phyloP scores from a whole-genome alignment of 2,113 vertebrate species.

The Hemicordylus capensis region DNA sequence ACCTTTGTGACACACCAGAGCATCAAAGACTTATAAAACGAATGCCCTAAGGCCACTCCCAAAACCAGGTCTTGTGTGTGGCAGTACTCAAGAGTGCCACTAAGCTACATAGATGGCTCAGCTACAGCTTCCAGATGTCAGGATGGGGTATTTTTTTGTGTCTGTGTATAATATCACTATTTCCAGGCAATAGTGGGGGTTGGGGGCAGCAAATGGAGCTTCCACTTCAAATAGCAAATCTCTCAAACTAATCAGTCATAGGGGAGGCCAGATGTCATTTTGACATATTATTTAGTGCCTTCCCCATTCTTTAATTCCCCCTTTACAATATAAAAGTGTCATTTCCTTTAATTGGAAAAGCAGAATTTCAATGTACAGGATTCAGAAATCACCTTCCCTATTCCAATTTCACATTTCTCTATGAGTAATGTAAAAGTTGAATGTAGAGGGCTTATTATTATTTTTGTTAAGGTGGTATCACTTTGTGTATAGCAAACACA shows the following conservation, averaged over 20 bases:
- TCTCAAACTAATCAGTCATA: slow-evolving; percentile 76
- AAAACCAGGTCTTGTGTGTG: slow-evolving; percentile 54
- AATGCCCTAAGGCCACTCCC: slow-evolving; percentile 66
- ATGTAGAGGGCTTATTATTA: slow-evolving; percentile 51
- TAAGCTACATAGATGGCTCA: slow-evolving; percentile 54
- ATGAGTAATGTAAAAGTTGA: slow-evolving; percentile 68
- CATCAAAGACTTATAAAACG: slow-evolving; percentile 66
- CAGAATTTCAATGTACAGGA: slow-evolving; percentile 62
- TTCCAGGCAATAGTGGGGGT: slow-evolving; percentile 48
- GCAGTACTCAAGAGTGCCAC: slow-evolving; percentile 35
- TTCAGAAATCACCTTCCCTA: slow-evolving; percentile 59
- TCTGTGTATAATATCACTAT: slow-evolving; percentile 62
- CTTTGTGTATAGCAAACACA: slow-evolving; percentile 68
- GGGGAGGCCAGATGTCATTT: slow-evolving; percentile 73
- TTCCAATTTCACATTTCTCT: slow-evolving; percentile 49
- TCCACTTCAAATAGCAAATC: slow-evolving; percentile 66
- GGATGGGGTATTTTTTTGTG: slow-evolving; percentile 57
- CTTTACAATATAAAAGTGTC: slow-evolving; percentile 54
- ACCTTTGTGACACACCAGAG: slow-evolving; percentile 64
- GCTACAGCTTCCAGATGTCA: slow-evolving; percentile 67
- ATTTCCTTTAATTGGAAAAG: slow-evolving; percentile 76
- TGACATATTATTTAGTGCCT: slow-evolving; percentile 77
- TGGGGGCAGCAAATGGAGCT: slow-evolving; percentile 31
- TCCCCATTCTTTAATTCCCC: slow-evolving; percentile 57
- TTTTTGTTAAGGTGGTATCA: slow-evolving; percentile 71